These are phyloP conservation scores for Nasonovia ribisnigri DNA, from an alignment of 2,888 invertebrate species.

Conservation along the genomic window DNA sequence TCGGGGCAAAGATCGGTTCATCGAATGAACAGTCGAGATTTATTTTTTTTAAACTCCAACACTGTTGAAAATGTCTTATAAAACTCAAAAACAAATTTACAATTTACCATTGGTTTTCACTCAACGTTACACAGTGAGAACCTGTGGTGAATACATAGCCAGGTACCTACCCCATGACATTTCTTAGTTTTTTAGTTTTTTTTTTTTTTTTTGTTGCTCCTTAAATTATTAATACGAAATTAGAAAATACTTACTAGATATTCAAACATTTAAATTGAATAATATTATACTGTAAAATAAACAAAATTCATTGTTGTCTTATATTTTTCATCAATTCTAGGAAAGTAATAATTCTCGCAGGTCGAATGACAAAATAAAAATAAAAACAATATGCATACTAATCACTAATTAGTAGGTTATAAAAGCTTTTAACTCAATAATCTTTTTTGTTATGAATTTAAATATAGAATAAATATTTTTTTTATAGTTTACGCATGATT, in stretches of 20 bases:
- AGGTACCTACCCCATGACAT: background rate
- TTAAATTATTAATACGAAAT: background rate
- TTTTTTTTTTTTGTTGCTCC: background rate
- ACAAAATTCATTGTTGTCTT: background rate
- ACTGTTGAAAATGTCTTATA: background rate
- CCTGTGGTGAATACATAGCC: background rate
- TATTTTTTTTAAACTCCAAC: background rate
- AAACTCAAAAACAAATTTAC: background rate
- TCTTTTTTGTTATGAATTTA: background rate
- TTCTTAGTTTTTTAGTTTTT: background rate
- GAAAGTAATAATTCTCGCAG: background rate
- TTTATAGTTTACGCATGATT: background rate
- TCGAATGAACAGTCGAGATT: background rate
- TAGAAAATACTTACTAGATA: background rate
- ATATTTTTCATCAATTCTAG: background rate
- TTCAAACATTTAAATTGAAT: background rate
- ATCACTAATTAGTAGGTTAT: background rate
- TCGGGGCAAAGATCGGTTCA: background rate
- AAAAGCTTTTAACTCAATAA: background rate
- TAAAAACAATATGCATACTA: background rate
- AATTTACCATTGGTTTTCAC: background rate
- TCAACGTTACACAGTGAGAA: background rate
- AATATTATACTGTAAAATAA: background rate
- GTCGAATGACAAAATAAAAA: background rate
- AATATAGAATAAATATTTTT: background rate